phyloP scores from a whole-genome alignment of 2,888 invertebrate genomes.

The Eremobia ochroleuca region DNA sequence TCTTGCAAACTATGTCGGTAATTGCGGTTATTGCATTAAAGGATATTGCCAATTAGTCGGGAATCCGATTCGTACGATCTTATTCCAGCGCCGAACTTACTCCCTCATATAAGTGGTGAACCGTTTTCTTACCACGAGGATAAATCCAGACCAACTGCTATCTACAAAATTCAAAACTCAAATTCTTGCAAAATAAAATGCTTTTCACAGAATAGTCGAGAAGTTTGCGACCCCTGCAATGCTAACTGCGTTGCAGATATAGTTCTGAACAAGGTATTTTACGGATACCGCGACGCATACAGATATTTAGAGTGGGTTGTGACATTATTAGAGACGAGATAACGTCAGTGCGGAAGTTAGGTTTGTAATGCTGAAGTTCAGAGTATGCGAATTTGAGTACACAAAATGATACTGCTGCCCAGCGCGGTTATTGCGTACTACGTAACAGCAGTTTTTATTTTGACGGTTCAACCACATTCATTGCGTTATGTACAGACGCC shows the following conservation, averaged over 20 bases:
- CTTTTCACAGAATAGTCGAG: background rate
- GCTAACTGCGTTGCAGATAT: slow-evolving; percentile 48
- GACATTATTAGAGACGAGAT: background rate
- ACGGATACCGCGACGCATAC: slow-evolving; percentile 6
- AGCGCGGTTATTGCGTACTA: too few species aligned
- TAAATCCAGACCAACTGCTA: background rate
- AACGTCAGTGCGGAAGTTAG: background rate
- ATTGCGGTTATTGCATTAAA: background rate
- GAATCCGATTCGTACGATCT: background rate
- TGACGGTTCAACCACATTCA: too few species aligned
- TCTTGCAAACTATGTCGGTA: too few species aligned
- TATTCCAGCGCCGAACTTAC: background rate
- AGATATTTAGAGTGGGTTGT: slow-evolving; percentile 10
- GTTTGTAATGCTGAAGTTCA: background rate
- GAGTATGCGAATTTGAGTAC: background rate
- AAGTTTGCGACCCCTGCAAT: slow-evolving; percentile 34
- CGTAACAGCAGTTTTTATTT: too few species aligned
- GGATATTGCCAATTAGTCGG: background rate
- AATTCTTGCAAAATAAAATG: slow-evolving; percentile 23
- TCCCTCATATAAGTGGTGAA: background rate
- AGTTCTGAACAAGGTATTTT: slow-evolving; percentile 32
- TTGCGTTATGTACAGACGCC: too few species aligned
- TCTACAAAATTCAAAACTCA: background rate
- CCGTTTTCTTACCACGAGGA: background rate
- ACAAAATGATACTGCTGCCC: background rate